phyloP scores from a whole-genome alignment of 2,888 invertebrate genomes.

The Miltochrista miniata region DNA sequence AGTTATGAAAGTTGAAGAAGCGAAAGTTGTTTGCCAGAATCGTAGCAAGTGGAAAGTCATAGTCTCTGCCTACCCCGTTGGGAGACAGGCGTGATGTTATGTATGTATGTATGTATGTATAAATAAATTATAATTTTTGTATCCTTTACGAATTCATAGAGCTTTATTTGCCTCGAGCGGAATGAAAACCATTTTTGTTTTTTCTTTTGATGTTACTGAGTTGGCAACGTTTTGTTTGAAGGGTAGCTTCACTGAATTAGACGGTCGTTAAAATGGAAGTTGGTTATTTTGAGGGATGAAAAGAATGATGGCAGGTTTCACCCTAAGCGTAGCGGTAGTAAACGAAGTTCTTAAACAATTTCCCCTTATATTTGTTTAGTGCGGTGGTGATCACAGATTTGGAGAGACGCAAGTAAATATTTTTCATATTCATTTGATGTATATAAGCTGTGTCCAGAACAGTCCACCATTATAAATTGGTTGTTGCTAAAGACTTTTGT shows the following conservation, averaged over 20 bases:
- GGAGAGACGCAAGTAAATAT: too few relatives aligned
- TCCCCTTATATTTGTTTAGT: background rate
- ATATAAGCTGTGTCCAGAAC: too few relatives aligned
- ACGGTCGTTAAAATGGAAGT: constrained; percentile 10
- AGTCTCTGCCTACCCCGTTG: too few relatives aligned
- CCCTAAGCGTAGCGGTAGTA: background rate
- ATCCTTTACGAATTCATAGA: constrained; percentile 32
- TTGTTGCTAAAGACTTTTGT: too few relatives aligned
- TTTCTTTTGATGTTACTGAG: constrained; percentile 23
- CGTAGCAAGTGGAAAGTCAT: too few relatives aligned
- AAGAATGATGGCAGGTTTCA: background rate
- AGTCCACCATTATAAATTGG: too few relatives aligned
- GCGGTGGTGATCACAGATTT: background rate
- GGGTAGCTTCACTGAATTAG: constrained; percentile 9
- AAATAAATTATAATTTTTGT: constrained; percentile 38
- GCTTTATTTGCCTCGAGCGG: constrained; percentile 28
- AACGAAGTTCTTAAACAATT: constrained; percentile 1
- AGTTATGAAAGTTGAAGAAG: too few relatives aligned
- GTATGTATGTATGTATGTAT: too few relatives aligned
- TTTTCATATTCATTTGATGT: too few relatives aligned
- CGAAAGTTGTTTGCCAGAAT: too few relatives aligned
- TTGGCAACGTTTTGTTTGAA: constrained; percentile 10
- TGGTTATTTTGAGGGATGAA: constrained; percentile 3
- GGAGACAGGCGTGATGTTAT: too few relatives aligned
- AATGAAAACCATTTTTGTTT: constrained; percentile 18